These are phyloP conservation scores for Oscheius sp. DNA, from an alignment of 1,140 invertebrate genomes.

Conservation along the genomic window DNA sequence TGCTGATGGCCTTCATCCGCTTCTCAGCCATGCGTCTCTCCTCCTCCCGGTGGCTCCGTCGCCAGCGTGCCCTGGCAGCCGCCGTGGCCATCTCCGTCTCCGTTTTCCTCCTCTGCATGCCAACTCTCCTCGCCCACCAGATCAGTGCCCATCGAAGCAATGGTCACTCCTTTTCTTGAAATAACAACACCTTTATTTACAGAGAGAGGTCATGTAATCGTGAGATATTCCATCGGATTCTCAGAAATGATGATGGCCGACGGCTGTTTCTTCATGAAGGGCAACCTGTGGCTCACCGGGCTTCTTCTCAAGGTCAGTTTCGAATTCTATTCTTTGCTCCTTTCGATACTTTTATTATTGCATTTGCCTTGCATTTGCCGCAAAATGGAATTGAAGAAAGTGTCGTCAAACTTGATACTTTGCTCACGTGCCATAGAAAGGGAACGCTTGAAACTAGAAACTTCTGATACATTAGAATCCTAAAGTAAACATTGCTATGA, in stretches of 20 bases:
- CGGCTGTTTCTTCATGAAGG: conserved; percentile 40
- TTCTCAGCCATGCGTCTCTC: conserved; percentile 38
- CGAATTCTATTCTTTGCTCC: background rate
- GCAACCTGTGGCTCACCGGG: conserved; percentile 46
- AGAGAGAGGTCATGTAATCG: background rate
- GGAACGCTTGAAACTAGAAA: too few relatives aligned
- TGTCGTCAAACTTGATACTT: too few relatives aligned
- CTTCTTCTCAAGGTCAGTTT: conserved; percentile 36
- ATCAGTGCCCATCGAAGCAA: conserved; percentile 6
- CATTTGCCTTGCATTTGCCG: too few relatives aligned
- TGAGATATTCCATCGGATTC: conserved; percentile 15
- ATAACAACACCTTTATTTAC: background rate
- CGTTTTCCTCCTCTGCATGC: conserved; percentile 43
- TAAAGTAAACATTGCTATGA: too few relatives aligned
- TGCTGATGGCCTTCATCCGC: conserved; percentile 51
- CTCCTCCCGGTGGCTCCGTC: conserved; percentile 46
- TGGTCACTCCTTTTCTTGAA: background rate
- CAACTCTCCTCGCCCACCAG: conserved; percentile 44
- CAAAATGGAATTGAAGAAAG: too few relatives aligned
- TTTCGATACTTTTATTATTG: too few relatives aligned
- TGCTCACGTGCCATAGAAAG: too few relatives aligned
- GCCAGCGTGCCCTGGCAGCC: conserved; percentile 36
- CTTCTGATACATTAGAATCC: too few relatives aligned
- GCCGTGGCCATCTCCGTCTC: conserved; percentile 31
- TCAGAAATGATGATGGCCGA: conserved; percentile 37